Evolutionary conservation across 2,113 vertebrate species (phyloP).

Genomic region (Ammodytes marinus): DNA sequence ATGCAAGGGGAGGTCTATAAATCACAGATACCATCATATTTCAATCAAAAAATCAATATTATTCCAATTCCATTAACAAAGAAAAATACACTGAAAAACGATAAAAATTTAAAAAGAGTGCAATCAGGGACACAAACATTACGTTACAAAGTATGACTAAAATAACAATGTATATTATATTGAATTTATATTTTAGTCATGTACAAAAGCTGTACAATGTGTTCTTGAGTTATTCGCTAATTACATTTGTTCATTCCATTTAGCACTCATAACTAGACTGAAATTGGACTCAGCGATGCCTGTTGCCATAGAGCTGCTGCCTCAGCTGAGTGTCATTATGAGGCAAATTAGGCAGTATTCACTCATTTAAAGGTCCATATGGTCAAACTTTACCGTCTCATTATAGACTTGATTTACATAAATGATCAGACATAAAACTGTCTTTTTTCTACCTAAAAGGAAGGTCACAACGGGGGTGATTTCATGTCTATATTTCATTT

Average conservation of each 20-base stretch:
- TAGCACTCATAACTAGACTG: conserved; percentile 1
- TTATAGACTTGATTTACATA: conserved; percentile 21
- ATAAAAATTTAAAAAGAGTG: neutral
- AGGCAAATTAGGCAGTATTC: conserved; percentile 1
- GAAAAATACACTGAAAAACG: neutral
- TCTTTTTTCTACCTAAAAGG: no score
- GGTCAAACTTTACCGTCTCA: neutral
- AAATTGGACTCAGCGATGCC: neutral
- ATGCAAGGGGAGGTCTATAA: no score
- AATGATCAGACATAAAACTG: no score
- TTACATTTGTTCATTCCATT: neutral
- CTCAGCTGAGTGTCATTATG: conserved; percentile 9
- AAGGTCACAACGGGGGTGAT: neutral
- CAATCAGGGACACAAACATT: neutral
- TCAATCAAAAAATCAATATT: no score
- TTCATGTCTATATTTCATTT: neutral
- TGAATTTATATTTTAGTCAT: neutral
- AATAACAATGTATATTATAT: neutral
- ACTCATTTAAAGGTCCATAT: neutral
- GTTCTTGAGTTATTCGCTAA: neutral
- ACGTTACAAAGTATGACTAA: neutral
- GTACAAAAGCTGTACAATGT: neutral
- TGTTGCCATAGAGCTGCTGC: conserved; percentile 22
- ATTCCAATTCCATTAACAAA: no score
- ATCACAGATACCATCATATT: no score